Percentiles rank a stretch among this genome's conserved stretches.
Evolutionary conservation across 2,797 vertebrate species (phyloP).

Genomic region (Borostomias antarcticus): DNA sequence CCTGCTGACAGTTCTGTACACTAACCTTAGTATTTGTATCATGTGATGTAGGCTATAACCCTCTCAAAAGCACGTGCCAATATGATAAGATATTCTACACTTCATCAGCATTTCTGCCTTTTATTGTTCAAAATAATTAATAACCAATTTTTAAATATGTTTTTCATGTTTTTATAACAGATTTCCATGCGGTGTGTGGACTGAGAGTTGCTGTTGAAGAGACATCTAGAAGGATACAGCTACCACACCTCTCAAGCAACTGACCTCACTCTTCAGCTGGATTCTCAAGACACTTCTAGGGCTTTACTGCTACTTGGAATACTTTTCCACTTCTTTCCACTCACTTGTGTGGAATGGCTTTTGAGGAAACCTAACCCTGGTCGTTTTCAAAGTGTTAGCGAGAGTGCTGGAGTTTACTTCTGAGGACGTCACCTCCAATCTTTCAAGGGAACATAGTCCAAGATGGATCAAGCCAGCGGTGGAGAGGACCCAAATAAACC

Average conservation of each 20-base stretch:
- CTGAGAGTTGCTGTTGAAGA: conserved; percentile 29
- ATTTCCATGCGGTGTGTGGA: conserved; percentile 26
- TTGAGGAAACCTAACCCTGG: conserved; percentile 60
- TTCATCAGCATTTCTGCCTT: conserved; percentile 4
- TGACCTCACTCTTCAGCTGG: conserved; percentile 22
- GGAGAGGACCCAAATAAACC: conserved; percentile 80
- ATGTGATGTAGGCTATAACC: background rate
- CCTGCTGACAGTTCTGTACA: too few relatives aligned
- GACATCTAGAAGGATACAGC: conserved; percentile 48
- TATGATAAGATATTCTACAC: background rate
- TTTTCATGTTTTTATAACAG: conserved; percentile 5
- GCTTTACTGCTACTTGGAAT: conserved; percentile 21
- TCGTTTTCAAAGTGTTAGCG: conserved; percentile 32
- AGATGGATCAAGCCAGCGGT: conserved; percentile 83
- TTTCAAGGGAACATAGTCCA: conserved; percentile 33
- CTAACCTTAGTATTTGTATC: too few relatives aligned
- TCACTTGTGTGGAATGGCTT: conserved; percentile 63
- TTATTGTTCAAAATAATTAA: background rate
- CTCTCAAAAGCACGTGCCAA: conserved; percentile 48
- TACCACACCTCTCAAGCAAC: conserved; percentile 66
- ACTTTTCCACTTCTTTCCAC: conserved; percentile 12
- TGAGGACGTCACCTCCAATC: conserved; percentile 21
- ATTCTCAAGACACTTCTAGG: conserved; percentile 15
- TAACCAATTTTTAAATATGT: conserved; percentile 2
- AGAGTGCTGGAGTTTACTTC: conserved; percentile 48